Evolutionary conservation across 2,888 invertebrate species (phyloP), one percentile per base, ranked within the genome.

Genomic region (Cataglyphis altisquamis): DNA sequence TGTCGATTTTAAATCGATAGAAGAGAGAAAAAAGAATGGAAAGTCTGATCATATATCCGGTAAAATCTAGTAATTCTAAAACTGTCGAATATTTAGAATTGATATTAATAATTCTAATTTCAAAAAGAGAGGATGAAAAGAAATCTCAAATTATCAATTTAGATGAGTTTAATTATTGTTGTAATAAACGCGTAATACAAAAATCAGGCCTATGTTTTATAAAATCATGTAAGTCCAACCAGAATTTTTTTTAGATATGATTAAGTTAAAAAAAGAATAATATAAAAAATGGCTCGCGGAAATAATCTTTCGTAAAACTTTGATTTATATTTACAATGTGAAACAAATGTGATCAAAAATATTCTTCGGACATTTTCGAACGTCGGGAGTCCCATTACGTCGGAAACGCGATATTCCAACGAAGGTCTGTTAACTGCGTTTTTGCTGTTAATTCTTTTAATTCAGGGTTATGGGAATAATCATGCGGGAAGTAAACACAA

Each of bases 391-490:
- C 67, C n/a, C 63, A 64, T 80, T 60, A 63, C 86, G 90, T 88
- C 84, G 84, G 90, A 90, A 90, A 90, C 83, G n/a, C 67, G 88
- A 90, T 86, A 85, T 36, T 36, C 36, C 73, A 62, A 67, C 85
- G 88, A 90, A 90, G 90, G 90, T 88, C 87, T 85, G 77, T 87
- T 87, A 89, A 90, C 78, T 78, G 45, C 60, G 72, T 78, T 72
- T 87, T 85, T 73, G 29, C 84, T 68, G 62, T 87, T 90, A 90
- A 90, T 87, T 91, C 87, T 86, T 88, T 87, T 92, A 92, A 92
- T 92, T 92, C 92, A 92, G 89, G 92, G 92, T 92, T 91, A 92
- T 92, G 92, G 83, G 92, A 90, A 90, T 86, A 29, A 85, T 88
- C 81, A 81, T 86, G 84, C 68, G 78, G 75, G 84, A 87, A 64